Base-by-base conservation (phyloP, 2,797 vertebrate species). In the Etheostoma perlongum region DNA sequence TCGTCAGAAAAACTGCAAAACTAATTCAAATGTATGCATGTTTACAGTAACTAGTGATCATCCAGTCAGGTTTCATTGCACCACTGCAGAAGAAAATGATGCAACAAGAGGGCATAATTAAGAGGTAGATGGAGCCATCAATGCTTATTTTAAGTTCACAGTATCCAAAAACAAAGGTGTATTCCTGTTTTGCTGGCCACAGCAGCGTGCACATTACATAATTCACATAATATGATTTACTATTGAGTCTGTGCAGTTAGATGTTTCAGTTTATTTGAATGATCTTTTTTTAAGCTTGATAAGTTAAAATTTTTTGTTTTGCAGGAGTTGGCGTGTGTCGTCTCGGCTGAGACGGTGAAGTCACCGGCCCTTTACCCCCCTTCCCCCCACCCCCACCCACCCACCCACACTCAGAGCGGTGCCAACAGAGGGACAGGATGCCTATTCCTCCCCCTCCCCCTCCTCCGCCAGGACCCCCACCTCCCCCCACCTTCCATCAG, bases 361-460 rank as follows among this genome's bases (percentile, higher is more conserved):
- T 49, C 75, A 7, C 30, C 18, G 4, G 75, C 18, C 94, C 94
- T 94, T 44, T 60, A 30, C 12, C 95, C 95, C 11, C 64, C 16
- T 9, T 5, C 95, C 95, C 6, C 72, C 95, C 94, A 5, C 61
- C 11, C 95, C 94, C 27, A 5, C 27, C 27, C 25, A 25, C 9
- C 10, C 95, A 95, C 8, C 94, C 94, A 6, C 72, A 27, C 59
- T 66, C 94, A 76, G 93, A 86, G 82, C 76, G 79, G 91, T 91
- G 77, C 93, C 94, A 91, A 57, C 70, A 89, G 88, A 89, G 81
- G 72, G 75, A 87, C 95, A 97, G 88, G 91, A 99, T 99, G 98
- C 97, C 98, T 14, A 96, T 96, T 89, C 97, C 97, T 86, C 97
- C 97, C 19, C 97, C 96, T 19, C 96, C 96, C 2, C 96, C 96